Evolutionary conservation across 2,888 invertebrate genomes (phyloP).

Genomic region (Brachycybe producta): DNA sequence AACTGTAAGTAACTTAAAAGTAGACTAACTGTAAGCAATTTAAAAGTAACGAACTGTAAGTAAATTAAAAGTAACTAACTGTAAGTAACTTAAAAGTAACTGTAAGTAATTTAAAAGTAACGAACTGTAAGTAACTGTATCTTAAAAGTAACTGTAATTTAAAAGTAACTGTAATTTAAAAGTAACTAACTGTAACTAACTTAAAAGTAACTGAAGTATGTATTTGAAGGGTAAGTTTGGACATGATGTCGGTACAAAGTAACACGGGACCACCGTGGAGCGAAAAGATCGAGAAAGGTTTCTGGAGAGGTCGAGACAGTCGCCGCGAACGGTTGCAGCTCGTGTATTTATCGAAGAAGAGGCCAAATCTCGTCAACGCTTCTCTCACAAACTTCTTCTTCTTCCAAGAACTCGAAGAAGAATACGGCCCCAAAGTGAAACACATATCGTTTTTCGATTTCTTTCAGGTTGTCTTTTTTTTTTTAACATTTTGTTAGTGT

Average conservation of each 20-base stretch:
- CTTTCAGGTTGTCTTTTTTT: slow-evolving; percentile 66
- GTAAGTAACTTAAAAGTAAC: too few relatives aligned
- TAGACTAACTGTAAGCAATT: too few relatives aligned
- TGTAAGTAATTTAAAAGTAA: too few relatives aligned
- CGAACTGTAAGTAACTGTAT: background rate
- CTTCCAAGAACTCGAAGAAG: slow-evolving; percentile 64
- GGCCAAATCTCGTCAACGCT: slow-evolving; percentile 73
- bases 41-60: too few relatives aligned
- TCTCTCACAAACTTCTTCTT: slow-evolving; percentile 94
- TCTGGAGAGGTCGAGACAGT: slow-evolving; percentile 90
- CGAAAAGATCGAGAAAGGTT: slow-evolving; percentile 55
- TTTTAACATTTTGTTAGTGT: too few relatives aligned
- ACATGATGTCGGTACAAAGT: slow-evolving; percentile 80
- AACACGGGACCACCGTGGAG: slow-evolving; percentile 55
- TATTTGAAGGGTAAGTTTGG: slow-evolving; percentile 65
- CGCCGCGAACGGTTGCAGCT: slow-evolving; percentile 68
- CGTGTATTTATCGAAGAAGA: slow-evolving; percentile 56
- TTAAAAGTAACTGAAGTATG: slow-evolving; percentile 13
- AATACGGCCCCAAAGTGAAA: slow-evolving; percentile 72
- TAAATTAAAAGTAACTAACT: too few relatives aligned
- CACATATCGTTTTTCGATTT: slow-evolving; percentile 84
- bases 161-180: too few relatives aligned
- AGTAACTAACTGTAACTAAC: too few relatives aligned
- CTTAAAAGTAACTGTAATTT: too few relatives aligned
- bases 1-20: too few relatives aligned